phyloP scores from a whole-genome alignment of 64 coral and sea anemone species.

The Stichodactyla helianthus region DNA sequence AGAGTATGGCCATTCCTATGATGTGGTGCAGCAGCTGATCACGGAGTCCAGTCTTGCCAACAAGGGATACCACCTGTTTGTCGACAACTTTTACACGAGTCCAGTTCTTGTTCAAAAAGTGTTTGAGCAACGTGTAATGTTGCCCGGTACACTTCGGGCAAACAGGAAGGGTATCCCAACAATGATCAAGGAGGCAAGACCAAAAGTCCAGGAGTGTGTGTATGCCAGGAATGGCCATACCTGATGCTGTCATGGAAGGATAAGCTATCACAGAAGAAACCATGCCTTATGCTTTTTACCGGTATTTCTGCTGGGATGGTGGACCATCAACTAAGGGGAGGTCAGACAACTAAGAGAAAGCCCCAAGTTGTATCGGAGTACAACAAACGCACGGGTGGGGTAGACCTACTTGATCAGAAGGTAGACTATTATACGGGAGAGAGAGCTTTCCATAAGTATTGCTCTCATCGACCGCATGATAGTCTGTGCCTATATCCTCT shows the following conservation, averaged over 20 bases:
- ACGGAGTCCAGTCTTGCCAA: neutral
- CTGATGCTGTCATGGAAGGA: constrained; percentile 13
- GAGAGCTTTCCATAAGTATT: constrained; percentile 26
- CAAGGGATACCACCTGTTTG: constrained; percentile 46
- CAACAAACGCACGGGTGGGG: constrained; percentile 31
- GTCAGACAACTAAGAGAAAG: neutral
- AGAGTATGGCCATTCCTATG: constrained; percentile 40
- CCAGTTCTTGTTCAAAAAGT: constrained; percentile 13
- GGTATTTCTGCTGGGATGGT: constrained; percentile 15
- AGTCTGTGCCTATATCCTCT: neutral
- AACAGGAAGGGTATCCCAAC: constrained; percentile 40
- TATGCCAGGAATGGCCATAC: constrained; percentile 15
- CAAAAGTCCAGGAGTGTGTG: constrained; percentile 3
- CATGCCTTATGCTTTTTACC: constrained; percentile 1
- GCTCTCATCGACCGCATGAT: constrained; percentile 20
- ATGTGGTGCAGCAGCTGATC: constrained; percentile 26
- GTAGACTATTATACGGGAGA: neutral
- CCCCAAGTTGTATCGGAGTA: neutral
- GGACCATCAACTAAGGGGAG: neutral
- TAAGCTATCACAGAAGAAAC: constrained; percentile 17
- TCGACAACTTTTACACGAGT: constrained; percentile 47
- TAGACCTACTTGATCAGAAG: constrained; percentile 27
- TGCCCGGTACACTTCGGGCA: constrained; percentile 8
- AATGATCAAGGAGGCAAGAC: constrained; percentile 1
- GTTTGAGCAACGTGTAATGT: constrained; percentile 13